A percentile compares a stretch with the other conserved stretches of the same genome.
Evolutionary conservation across 2,113 vertebrate genomes (phyloP).

Genomic region (Ptyas mucosa): DNA sequence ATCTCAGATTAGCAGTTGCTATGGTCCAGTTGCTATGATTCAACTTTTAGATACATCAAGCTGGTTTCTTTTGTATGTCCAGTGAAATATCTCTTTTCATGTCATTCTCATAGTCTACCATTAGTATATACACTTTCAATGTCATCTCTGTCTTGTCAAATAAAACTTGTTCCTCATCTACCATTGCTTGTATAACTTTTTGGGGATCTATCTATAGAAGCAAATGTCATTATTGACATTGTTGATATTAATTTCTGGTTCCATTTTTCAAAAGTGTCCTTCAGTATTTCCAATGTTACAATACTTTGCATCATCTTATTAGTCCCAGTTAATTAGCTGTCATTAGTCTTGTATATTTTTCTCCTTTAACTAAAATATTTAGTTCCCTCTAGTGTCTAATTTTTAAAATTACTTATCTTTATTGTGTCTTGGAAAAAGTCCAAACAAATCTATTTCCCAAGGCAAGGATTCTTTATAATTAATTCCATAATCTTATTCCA

Average conservation of each 20-base stretch:
- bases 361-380: not conserved
- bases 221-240: not conserved
- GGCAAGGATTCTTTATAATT: not conserved
- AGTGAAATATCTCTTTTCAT: not conserved
- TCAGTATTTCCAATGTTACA: not conserved
- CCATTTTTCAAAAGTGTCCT: not conserved
- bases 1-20: not conserved
- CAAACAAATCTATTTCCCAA: not conserved
- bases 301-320: not conserved
- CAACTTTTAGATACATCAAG: not conserved
- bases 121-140: not conserved
- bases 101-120: not conserved
- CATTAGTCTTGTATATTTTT: not conserved
- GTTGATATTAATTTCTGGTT: not conserved
- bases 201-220: not conserved
- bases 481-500: not conserved
- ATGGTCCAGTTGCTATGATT: not conserved
- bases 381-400: not conserved
- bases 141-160: not conserved
- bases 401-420: not conserved
- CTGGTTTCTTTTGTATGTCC: not conserved
- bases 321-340: not conserved
- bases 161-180: not conserved
- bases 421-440: not conserved
- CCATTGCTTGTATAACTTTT: not conserved